Evolutionary conservation across 2,888 invertebrate genomes (phyloP), one percentile per base, ranked within the genome.

Genomic region (Nomada fucata): DNA sequence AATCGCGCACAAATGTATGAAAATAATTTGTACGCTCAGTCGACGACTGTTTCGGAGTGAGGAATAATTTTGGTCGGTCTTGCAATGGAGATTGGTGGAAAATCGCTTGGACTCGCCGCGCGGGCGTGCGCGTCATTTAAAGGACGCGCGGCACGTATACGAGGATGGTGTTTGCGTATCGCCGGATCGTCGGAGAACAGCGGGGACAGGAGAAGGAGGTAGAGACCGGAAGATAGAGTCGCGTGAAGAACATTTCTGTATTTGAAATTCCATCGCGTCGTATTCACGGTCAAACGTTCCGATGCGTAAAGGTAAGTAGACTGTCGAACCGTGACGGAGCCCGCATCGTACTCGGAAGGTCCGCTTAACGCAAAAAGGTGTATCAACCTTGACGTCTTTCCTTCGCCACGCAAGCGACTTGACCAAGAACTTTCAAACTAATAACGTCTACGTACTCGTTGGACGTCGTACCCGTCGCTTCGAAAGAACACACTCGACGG

Each of bases 341-440:
- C 83, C 88, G 85, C 85, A 85, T 88, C 88, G 61, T 73, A 77
- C 84, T 78, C 85, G 84, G 88, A 88, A 86, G 88, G 87, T 86
- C 85, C 86, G 52, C 75, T 72, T 73, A 79, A 83, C 79, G 83
- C 82, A 85, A 88, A 88, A 88, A 88, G 88, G 85, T 88, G 82
- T 88, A 88, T 85, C 86, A 88, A 88, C 88, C 88, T 88, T 88
- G 85, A 85, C 73, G 87, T 79, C 80, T 80, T 85, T 83, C 83
- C 79, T 88, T 85, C 83, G 80, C 79, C 63, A 63, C 63, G 76
- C 81, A 76, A 80, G 77, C 82, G 76, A 76, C 79, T 83, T 83
- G 87, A 83, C 85, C 81, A 85, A 87, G 83, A 87, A 87, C 83
- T 87, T 80, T 83, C 85, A 73, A 75, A 75, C 67, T 78, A 82